Percentiles rank a stretch among this genome's conserved stretches.
These are phyloP conservation scores for Oreocharis arfaki DNA, from an alignment of 2,113 vertebrate species.

Conservation along the genomic window DNA sequence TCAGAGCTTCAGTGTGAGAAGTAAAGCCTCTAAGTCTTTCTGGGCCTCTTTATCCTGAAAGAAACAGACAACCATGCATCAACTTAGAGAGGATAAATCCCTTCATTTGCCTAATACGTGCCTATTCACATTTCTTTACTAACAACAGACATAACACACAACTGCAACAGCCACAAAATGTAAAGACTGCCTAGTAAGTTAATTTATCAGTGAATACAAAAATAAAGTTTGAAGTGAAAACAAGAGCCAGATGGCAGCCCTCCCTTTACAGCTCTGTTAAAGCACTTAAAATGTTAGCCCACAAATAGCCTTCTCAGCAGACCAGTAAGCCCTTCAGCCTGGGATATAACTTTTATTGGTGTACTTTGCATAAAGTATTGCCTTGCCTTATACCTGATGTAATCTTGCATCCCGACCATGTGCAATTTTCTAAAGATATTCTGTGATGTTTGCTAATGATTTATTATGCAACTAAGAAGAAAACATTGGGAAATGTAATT, in stretches of 20 bases:
- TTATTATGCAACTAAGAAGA: background rate
- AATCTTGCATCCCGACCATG: background rate
- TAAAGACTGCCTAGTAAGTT: background rate
- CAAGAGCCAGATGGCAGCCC: constrained; percentile 30
- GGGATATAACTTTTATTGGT: background rate
- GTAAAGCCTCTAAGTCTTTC: constrained; percentile 81
- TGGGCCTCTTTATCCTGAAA: constrained; percentile 86
- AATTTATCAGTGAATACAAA: constrained; percentile 40
- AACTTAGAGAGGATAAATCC: constrained; percentile 36
- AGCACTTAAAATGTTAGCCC: constrained; percentile 26
- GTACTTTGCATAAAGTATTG: background rate
- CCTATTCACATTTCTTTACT: constrained; percentile 10
- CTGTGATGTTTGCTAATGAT: background rate
- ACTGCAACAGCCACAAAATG: background rate
- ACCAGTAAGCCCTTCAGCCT: background rate
- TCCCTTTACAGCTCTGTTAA: constrained; percentile 19
- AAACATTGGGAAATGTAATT: background rate
- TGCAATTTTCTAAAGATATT: background rate
- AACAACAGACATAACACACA: constrained; percentile 39
- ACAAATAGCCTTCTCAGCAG: background rate
- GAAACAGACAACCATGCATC: constrained; percentile 46
- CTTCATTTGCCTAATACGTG: background rate
- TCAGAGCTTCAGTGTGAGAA: constrained; percentile 74
- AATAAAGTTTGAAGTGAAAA: constrained; percentile 19
- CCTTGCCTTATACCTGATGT: background rate